Percentiles rank a stretch among this genome's conserved stretches.
These are phyloP conservation scores for Sogatella furcifera DNA, from an alignment of 1,140 invertebrate species.

Conservation along the genomic window DNA sequence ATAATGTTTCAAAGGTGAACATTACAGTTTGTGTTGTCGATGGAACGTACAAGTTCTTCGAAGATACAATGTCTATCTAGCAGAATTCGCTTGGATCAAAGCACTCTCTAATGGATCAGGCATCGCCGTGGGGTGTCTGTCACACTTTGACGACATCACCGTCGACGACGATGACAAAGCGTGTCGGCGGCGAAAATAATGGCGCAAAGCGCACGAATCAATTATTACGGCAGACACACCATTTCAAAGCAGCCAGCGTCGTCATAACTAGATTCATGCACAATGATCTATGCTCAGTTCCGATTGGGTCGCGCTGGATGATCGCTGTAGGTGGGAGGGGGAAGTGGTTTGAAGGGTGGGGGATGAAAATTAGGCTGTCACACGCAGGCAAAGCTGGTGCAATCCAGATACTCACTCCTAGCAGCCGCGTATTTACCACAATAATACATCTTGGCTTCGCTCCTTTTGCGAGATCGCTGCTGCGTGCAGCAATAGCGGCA, in stretches of 20 bases:
- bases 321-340: not conserved
- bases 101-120: no score
- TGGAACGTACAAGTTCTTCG: no score
- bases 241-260: not conserved
- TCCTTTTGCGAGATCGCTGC: not conserved
- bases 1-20: no score
- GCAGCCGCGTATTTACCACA: not conserved
- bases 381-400: not conserved
- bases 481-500: not conserved
- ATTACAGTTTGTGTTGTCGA: no score
- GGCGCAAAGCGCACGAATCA: no score
- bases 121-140: no score
- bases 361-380: slow-evolving; percentile 1
- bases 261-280: not conserved
- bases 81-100: no score
- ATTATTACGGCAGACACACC: not conserved
- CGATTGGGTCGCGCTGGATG: not conserved
- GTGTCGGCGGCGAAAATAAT: no score
- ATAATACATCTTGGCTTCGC: not conserved
- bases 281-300: not conserved
- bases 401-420: not conserved
- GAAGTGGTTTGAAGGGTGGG: not conserved
- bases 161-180: no score
- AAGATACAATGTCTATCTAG: no score
- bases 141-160: no score